Conservation (phyloP, 2,888 invertebrate species). For the Morpho helenor region DNA sequence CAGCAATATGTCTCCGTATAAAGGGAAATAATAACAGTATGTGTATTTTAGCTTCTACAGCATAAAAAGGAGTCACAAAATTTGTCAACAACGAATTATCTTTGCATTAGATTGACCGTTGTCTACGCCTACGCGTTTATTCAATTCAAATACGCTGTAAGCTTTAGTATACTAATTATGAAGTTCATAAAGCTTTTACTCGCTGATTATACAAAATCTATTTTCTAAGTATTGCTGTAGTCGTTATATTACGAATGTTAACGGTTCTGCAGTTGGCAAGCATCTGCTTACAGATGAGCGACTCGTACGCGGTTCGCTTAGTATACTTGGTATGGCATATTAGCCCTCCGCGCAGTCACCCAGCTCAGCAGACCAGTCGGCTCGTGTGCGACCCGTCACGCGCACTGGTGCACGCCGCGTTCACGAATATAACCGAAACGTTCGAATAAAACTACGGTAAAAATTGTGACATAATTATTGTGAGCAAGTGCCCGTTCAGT, state of each 20-base stretch:
- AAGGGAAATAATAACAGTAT: too few species aligned
- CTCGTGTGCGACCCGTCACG: conserved; percentile 61
- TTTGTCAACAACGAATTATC: too few species aligned
- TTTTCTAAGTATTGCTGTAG: conserved; percentile 3
- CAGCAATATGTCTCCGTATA: too few species aligned
- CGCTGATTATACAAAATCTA: not conserved
- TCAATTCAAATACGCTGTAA: too few species aligned
- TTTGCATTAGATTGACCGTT: too few species aligned
- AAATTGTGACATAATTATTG: conserved; percentile 20
- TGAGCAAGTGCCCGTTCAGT: conserved; percentile 49
- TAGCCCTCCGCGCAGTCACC: conserved; percentile 44
- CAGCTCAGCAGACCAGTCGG: conserved; percentile 47
- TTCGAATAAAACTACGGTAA: conserved; percentile 20
- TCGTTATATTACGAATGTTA: conserved; percentile 30
- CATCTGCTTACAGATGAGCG: conserved; percentile 48
- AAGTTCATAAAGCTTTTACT: not conserved
- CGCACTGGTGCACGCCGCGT: conserved; percentile 55
- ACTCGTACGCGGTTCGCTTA: conserved; percentile 23
- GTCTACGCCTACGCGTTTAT: too few species aligned
- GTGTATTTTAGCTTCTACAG: too few species aligned
- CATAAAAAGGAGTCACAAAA: too few species aligned
- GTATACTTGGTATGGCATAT: conserved; percentile 17
- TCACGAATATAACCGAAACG: conserved; percentile 18
- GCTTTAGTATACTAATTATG: too few species aligned
- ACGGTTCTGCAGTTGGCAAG: conserved; percentile 44